Conservation (phyloP, 1,140 invertebrate genomes). For the Brachionus manjavacas region DNA sequence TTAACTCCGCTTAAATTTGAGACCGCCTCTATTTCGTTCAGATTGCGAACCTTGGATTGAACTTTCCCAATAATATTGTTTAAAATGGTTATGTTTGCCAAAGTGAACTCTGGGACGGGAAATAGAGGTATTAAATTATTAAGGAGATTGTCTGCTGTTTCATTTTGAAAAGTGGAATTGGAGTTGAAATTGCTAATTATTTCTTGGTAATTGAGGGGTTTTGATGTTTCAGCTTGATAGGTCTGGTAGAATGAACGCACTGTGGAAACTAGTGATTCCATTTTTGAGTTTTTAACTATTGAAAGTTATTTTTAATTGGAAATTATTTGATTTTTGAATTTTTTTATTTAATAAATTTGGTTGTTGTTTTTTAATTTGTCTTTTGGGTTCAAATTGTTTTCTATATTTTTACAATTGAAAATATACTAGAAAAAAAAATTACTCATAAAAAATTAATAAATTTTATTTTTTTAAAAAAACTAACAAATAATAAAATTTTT, state of each 20-base stretch:
- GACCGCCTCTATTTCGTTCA: neutral
- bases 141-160: neutral
- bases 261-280: neutral
- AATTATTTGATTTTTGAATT: neutral
- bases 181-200: neutral
- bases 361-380: neutral
- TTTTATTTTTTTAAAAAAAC: no score
- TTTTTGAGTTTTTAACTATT: neutral
- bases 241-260: neutral
- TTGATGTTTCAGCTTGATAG: neutral
- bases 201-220: conserved; percentile 7
- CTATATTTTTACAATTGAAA: neutral
- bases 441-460: no score
- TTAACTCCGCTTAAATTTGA: neutral
- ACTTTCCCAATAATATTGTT: neutral
- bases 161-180: neutral
- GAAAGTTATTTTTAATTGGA: neutral
- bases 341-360: neutral
- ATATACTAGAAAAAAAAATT: neutral
- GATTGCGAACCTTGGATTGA: neutral
- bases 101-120: neutral
- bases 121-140: conserved; percentile 25
- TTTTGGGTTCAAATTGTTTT: neutral
- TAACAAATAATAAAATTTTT: no score
- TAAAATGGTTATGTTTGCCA: neutral